These are phyloP conservation scores for Hyperopisus bebe DNA, from an alignment of 2,113 vertebrate species.

Conservation along the genomic window DNA sequence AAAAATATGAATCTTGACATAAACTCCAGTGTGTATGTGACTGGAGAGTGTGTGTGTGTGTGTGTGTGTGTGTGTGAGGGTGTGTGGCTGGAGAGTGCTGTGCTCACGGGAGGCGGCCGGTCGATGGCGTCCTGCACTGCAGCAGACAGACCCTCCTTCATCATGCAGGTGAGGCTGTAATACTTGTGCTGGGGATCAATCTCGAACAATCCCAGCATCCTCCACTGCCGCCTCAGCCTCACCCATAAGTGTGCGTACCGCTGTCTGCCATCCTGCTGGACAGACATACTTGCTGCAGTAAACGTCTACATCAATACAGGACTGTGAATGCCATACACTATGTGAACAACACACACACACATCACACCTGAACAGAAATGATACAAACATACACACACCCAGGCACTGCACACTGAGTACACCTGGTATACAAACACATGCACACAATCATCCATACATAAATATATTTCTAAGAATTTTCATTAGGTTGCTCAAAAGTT, in stretches of 20 bases:
- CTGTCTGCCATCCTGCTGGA: slow-evolving; percentile 27
- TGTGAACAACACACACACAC: neutral
- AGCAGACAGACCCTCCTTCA: slow-evolving; percentile 72
- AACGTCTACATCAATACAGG: neutral
- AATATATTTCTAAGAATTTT: neutral
- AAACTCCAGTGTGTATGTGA: neutral
- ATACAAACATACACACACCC: neutral
- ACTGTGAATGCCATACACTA: neutral
- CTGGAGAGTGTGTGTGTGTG: neutral
- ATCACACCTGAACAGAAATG: neutral
- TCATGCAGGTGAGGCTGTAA: slow-evolving; percentile 68
- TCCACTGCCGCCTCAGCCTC: slow-evolving; percentile 66
- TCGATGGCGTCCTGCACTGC: slow-evolving; percentile 64
- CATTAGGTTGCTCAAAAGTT: neutral
- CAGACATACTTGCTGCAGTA: neutral
- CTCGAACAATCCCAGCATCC: slow-evolving; percentile 78
- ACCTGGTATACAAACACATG: neutral
- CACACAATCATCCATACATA: neutral
- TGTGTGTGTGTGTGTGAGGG: neutral
- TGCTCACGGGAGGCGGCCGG: slow-evolving; percentile 59
- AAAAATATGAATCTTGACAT: neutral
- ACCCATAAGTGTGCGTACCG: slow-evolving; percentile 46
- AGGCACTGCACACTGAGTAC: neutral
- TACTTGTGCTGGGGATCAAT: slow-evolving; percentile 72
- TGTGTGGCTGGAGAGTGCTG: neutral